Evolutionary conservation across 2,888 invertebrate genomes (phyloP).

Genomic region (Catonia carolina): DNA sequence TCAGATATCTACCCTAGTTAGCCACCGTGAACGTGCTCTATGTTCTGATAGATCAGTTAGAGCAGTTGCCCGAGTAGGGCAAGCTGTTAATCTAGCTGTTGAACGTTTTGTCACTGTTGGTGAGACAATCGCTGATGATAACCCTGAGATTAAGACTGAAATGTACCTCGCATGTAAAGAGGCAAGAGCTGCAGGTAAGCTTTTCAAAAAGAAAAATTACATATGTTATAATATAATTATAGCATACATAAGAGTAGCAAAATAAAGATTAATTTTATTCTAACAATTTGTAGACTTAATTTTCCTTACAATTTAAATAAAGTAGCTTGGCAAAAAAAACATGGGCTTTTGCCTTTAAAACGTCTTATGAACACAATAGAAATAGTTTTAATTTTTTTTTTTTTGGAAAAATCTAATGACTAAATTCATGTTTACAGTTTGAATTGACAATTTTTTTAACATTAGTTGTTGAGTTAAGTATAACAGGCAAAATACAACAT

Average conservation of each 20-base stretch:
- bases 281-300: neutral
- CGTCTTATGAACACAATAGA: too few species aligned
- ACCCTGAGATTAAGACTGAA: constrained; percentile 91
- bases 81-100: constrained; percentile 93
- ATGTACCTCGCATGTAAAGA: constrained; percentile 98
- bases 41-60: constrained; percentile 54
- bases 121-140: constrained; percentile 97
- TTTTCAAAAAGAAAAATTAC: too few species aligned
- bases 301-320: constrained; percentile 3
- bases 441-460: too few species aligned
- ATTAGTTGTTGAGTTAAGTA: too few species aligned
- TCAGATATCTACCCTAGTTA: constrained; percentile 87
- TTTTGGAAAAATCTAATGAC: too few species aligned
- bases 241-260: neutral
- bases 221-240: neutral
- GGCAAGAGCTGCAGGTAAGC: constrained; percentile 87
- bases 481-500: too few species aligned
- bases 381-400: too few species aligned
- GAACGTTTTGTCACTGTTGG: constrained; percentile 97
- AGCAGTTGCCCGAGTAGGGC: constrained; percentile 86
- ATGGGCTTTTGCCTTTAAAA: too few species aligned
- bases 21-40: constrained; percentile 61
- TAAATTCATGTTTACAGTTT: too few species aligned
- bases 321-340: too few species aligned
- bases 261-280: neutral